Evolutionary conservation across 2,888 invertebrate genomes (phyloP).

Genomic region (Ophonus ardosiacus): DNA sequence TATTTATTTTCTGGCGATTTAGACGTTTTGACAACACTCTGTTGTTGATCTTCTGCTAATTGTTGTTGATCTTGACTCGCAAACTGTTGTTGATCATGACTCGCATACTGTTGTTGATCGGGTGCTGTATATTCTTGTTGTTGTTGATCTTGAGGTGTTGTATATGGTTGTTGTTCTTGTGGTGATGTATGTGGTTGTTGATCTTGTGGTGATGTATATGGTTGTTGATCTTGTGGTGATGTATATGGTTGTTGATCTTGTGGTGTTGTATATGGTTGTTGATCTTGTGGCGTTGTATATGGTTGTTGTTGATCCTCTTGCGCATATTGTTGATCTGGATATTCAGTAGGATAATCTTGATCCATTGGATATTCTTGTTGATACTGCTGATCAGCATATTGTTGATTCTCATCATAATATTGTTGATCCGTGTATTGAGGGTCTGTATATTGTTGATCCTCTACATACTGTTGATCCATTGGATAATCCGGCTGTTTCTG

Average conservation of each 20-base stretch:
- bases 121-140: slow-evolving; percentile 54
- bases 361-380: slow-evolving; percentile 54
- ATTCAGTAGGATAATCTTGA: slow-evolving; percentile 48
- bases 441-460: slow-evolving; percentile 71
- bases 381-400: slow-evolving; percentile 40
- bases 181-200: slow-evolving; percentile 25
- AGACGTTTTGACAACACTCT: too few relatives aligned
- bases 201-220: too few relatives aligned
- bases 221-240: too few relatives aligned
- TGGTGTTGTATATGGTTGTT: slow-evolving; percentile 26
- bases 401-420: slow-evolving; percentile 66
- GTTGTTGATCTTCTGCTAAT: not conserved
- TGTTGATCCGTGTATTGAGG: slow-evolving; percentile 68
- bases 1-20: not conserved
- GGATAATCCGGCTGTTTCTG: slow-evolving; percentile 60
- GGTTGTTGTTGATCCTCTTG: not conserved
- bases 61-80: not conserved
- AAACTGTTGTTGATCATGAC: not conserved
- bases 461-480: slow-evolving; percentile 71
- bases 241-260: not conserved
- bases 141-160: too few relatives aligned
- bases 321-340: slow-evolving; percentile 33
- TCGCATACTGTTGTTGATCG: slow-evolving; percentile 43
- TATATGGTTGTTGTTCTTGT: not conserved
- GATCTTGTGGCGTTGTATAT: slow-evolving; percentile 53